These are phyloP conservation scores for Ptilodon capucinus DNA, from an alignment of 2,888 invertebrate species.

Conservation along the genomic window DNA sequence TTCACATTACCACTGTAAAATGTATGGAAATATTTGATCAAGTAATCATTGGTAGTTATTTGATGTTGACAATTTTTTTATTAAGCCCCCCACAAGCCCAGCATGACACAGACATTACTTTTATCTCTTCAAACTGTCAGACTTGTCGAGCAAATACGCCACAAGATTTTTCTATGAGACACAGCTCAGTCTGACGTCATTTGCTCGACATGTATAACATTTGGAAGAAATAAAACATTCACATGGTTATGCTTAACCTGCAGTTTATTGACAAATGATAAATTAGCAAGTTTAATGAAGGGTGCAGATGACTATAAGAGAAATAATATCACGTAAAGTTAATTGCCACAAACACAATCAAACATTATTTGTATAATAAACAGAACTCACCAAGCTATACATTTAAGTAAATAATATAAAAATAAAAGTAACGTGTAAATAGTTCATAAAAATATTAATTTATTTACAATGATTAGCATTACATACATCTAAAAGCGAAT, in stretches of 20 bases:
- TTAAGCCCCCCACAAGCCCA: too few species aligned
- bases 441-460: constrained; percentile 67
- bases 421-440: constrained; percentile 66
- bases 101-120: too few species aligned
- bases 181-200: too few species aligned
- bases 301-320: constrained; percentile 1
- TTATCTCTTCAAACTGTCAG: too few species aligned
- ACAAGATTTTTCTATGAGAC: too few species aligned
- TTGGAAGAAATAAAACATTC: too few species aligned
- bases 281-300: neutral
- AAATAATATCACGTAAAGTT: constrained; percentile 13
- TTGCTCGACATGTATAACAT: too few species aligned
- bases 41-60: too few species aligned
- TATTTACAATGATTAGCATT: constrained; percentile 66
- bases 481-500: constrained; percentile 41
- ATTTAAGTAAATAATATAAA: constrained; percentile 70
- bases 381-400: constrained; percentile 60
- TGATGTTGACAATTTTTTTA: too few species aligned
- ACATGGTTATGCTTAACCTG: constrained; percentile 9
- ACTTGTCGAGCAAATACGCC: too few species aligned
- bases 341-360: neutral
- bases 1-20: too few species aligned
- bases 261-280: constrained; percentile 14
- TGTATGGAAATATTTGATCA: too few species aligned
- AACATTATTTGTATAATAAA: constrained; percentile 30